Percentiles rank a stretch among this genome's conserved stretches.
Conservation (phyloP, 2,113 vertebrate genomes). For the Pholis gunnellus region DNA sequence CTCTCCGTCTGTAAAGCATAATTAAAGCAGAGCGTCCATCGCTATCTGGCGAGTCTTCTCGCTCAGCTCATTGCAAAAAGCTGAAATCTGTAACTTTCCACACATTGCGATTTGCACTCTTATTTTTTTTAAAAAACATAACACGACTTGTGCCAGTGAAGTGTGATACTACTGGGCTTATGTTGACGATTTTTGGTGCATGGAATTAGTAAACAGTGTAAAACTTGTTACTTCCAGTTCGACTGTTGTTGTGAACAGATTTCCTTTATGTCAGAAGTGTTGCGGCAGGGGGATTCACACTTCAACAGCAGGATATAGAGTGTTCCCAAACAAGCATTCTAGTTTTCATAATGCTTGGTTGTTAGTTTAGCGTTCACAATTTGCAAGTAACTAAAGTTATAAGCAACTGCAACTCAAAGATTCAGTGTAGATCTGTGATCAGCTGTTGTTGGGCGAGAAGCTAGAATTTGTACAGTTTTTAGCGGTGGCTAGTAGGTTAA, state of each 20-base stretch:
- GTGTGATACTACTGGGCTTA: neutral
- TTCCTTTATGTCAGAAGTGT: neutral
- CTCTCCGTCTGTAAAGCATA: constrained; percentile 9
- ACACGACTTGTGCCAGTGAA: neutral
- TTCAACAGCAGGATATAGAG: constrained; percentile 12
- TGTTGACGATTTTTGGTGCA: neutral
- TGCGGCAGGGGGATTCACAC: constrained; percentile 17
- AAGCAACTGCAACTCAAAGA: neutral
- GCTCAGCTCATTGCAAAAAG: neutral
- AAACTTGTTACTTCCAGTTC: constrained; percentile 23
- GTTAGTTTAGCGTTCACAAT: neutral
- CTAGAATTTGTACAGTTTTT: neutral
- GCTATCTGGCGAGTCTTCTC: neutral
- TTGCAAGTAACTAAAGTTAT: neutral
- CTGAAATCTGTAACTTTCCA: neutral
- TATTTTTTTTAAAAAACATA: constrained; percentile 21
- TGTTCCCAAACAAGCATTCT: neutral
- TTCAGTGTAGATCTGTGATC: neutral
- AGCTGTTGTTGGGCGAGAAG: neutral
- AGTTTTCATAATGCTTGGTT: neutral
- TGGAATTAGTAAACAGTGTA: neutral
- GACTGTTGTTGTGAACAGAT: constrained; percentile 47
- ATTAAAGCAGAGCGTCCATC: constrained; percentile 19
- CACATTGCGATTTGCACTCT: neutral
- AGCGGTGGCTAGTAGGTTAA: neutral